Evolutionary conservation across 2,113 vertebrate genomes (phyloP).

Genomic region (Anoura caudifer): DNA sequence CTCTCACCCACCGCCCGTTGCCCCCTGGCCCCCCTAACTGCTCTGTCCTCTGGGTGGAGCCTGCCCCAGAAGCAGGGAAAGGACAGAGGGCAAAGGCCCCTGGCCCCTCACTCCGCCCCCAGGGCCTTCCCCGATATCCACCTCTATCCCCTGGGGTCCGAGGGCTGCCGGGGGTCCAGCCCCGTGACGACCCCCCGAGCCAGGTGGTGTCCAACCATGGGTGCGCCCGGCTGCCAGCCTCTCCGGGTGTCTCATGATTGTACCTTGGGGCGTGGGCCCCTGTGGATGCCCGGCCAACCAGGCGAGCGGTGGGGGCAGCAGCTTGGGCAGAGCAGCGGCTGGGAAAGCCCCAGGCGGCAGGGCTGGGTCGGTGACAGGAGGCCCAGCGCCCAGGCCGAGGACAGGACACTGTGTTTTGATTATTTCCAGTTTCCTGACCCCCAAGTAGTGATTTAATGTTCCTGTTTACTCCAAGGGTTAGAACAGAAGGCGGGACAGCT

Average conservation of each 20-base stretch:
- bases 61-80: background rate
- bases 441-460: slow-evolving; percentile 73
- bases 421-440: slow-evolving; percentile 73
- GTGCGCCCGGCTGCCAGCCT: background rate
- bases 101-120: rapidly evolving
- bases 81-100: too few relatives aligned
- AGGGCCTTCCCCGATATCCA: background rate
- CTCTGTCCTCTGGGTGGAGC: background rate
- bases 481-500: slow-evolving; percentile 63
- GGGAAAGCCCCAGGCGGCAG: slow-evolving; percentile 30
- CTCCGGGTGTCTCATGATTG: background rate
- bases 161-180: background rate
- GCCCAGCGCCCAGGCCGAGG: slow-evolving; percentile 53
- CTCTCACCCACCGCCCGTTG: rapidly evolving
- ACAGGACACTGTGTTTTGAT: slow-evolving; percentile 72
- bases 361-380: slow-evolving; percentile 21
- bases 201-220: background rate
- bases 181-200: too few relatives aligned
- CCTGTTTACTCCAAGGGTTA: slow-evolving; percentile 66
- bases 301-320: background rate
- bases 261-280: background rate
- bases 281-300: background rate
- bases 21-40: background rate
- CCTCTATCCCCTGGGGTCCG: rapidly evolving
- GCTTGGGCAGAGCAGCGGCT: background rate